Conservation (phyloP, 2,113 vertebrate species). For the Miniopterus natalensis region DNA sequence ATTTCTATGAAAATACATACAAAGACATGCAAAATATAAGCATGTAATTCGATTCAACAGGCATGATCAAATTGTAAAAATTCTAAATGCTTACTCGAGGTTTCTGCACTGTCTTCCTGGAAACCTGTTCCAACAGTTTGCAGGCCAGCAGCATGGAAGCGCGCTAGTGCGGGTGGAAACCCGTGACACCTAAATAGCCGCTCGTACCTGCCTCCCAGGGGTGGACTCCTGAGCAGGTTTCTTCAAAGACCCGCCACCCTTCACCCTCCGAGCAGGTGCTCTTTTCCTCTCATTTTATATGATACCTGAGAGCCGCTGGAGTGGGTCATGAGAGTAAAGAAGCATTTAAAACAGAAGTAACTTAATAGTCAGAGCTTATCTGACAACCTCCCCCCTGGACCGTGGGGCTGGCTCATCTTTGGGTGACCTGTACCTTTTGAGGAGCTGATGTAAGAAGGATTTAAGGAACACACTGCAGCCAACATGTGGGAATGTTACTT, state of each 20-base stretch:
- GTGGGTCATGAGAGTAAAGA: background rate
- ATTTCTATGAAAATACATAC: background rate
- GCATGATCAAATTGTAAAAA: background rate
- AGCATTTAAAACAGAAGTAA: constrained; percentile 79
- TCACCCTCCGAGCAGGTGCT: background rate
- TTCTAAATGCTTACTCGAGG: background rate
- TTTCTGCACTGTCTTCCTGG: background rate
- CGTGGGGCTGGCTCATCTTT: background rate
- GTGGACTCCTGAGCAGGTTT: background rate
- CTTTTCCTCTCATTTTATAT: constrained; percentile 48
- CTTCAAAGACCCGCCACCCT: background rate
- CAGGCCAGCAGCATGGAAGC: background rate
- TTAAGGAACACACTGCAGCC: background rate
- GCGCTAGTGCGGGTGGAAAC: rapidly evolving
- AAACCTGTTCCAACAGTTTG: rapidly evolving
- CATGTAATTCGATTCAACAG: background rate
- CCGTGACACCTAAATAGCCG: rapidly evolving
- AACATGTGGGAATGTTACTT: background rate
- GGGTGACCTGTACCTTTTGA: background rate
- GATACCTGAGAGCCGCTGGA: background rate
- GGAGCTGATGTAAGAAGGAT: background rate
- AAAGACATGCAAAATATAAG: background rate
- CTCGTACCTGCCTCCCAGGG: background rate
- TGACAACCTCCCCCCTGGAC: background rate
- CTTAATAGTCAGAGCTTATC: constrained; percentile 59